Percentiles rank a stretch among this genome's conserved stretches.
Conservation (phyloP, 2,113 vertebrate species). For the Cnemophilus loriae region DNA sequence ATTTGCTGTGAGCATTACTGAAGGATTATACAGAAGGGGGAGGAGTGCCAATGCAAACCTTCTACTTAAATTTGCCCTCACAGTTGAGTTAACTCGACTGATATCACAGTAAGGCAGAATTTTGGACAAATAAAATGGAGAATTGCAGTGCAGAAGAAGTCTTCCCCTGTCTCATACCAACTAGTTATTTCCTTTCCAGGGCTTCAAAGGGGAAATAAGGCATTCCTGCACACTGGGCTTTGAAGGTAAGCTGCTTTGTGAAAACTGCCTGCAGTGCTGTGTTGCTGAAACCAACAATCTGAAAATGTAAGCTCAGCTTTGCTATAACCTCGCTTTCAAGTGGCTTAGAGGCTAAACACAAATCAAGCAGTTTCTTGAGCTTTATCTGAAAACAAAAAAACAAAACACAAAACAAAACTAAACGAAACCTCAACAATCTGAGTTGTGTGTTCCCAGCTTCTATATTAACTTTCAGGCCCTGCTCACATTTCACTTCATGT, state of each 20-base stretch:
- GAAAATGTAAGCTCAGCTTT: neutral
- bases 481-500: neutral
- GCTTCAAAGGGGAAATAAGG: neutral
- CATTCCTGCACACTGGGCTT: neutral
- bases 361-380: neutral
- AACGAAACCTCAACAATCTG: neutral
- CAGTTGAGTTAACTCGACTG: neutral
- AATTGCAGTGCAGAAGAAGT: neutral
- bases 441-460: neutral
- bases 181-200: neutral
- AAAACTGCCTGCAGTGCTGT: constrained; percentile 9
- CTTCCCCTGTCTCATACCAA: neutral
- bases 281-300: neutral
- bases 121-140: neutral
- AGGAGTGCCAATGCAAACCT: neutral
- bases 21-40: neutral
- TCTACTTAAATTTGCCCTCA: neutral
- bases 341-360: neutral
- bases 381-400: neutral
- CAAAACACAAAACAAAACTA: neutral
- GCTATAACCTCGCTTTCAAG: neutral
- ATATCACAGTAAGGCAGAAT: neutral
- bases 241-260: constrained; percentile 20
- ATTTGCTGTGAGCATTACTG: neutral
- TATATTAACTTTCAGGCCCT: neutral